Base-by-base conservation (phyloP, 2,888 invertebrate genomes). In the Agonopterix heracliana region DNA sequence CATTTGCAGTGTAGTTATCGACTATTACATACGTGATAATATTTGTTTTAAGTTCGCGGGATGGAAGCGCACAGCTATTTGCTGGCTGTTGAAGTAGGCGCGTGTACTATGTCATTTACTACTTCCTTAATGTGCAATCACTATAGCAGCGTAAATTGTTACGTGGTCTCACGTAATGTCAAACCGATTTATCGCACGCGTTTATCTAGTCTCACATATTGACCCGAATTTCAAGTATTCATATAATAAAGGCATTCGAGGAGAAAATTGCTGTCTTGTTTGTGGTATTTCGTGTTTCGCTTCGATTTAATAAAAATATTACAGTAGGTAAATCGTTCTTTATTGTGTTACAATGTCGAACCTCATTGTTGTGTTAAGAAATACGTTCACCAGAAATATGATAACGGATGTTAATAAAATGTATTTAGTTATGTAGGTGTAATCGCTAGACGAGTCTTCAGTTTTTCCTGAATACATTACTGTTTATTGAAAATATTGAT, bases 21-120 rank as follows among this genome's bases (percentile, higher is more conserved):
- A 64, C 70, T 70, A 70, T 62, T 62, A 66, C 59, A 65, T 71
- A 83, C 86, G 86, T 87, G 86, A 85, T 77, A 81, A 71, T 80
- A 87, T 86, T 82, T 78, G 74, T 74, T 72, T 78, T 67, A 63
- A 62, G 59, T 56, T 57, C 57, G 54, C 55, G 52, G 56, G 54
- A 54, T 54, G 50, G 49, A 48, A 50, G 44, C 52, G 50, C 59
- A 49, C 55, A 56, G 53, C 48, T 63, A 59, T 62, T 64, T 64
- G 64, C 64, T 55, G 56, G 51, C 59, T 63, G 64, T 63, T 61
- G 57, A 60, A 64, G 59, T 61, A 51, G 44, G 59, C 65, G 71
- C 70, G 71, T 77, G 74, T 61, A 34, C 61, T 48, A 50, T 61
- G 66, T 66, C 64, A 54, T 65, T 71, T 63, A 56, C 56, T 52